Evolutionary conservation across 2,113 vertebrate genomes (phyloP).

Genomic region (Prunella fulvescens): DNA sequence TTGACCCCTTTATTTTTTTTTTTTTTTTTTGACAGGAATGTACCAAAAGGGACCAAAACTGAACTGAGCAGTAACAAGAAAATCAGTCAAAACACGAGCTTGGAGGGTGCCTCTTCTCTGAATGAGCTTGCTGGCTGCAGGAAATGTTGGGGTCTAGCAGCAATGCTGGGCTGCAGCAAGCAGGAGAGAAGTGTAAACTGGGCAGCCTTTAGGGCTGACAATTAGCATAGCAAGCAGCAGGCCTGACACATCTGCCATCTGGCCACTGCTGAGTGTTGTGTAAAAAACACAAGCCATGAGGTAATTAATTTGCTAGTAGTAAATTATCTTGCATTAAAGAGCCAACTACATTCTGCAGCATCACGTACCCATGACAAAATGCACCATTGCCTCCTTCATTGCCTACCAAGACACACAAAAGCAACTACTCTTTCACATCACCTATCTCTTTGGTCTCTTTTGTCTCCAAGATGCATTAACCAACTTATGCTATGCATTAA

Average conservation of each 20-base stretch:
- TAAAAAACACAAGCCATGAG: neutral
- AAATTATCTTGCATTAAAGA: neutral
- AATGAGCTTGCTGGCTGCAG: neutral
- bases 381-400: fast-evolving
- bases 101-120: neutral
- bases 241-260: slow-evolving; percentile 9
- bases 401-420: neutral
- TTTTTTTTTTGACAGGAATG: neutral
- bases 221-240: neutral
- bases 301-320: neutral
- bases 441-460: neutral
- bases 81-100: fast-evolving
- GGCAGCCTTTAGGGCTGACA: neutral
- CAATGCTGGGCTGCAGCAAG: neutral
- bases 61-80: neutral
- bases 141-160: neutral
- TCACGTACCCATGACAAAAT: neutral
- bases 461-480: neutral
- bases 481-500: neutral
- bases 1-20: fast-evolving
- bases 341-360: neutral
- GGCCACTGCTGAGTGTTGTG: neutral
- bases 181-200: neutral
- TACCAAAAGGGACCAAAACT: neutral
- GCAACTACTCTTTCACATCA: neutral